Base-by-base conservation (phyloP, 2,797 vertebrate species). In the Darevskia nairensis region DNA sequence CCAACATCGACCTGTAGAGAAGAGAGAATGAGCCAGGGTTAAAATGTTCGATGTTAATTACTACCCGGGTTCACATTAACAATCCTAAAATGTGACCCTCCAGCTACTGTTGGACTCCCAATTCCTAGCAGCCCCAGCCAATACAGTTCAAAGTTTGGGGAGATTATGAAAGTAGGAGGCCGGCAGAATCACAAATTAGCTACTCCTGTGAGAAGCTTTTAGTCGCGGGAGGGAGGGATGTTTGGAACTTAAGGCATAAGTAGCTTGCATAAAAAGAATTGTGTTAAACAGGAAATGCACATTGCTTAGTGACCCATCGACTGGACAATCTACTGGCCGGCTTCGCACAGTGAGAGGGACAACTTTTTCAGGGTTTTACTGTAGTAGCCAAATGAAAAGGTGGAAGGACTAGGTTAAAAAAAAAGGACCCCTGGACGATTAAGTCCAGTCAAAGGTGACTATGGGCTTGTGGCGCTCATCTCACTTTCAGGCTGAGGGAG, bases 1-100 rank as follows among this genome's bases (percentile, higher is more conserved):
- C 69, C 75, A 90, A 17, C 1, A 32, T 91, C 82, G 35, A 94
- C 93, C 94, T 95, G 55, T 78, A 90, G 85, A 39, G 1, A 81
- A 93, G 66, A 92, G 81, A 15, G 72, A 75, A 0, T 0, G 2
- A 25, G 13, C 15, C 82, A 32, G 8, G 44, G 8, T 27, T 27
- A 8, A 84, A 50, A 55, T 27, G 23, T 19, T 8, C n/a, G 1
- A 55, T 23, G 44, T n/a, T 50, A n/a, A 46, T 27, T 15, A 44
- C 32, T 75, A 3, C 72, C 21, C 72, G 11, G 13, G 29, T 78
- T 17, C 76, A 78, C 76, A 27, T 44, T 78, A 78, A 78, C 44
- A 78, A 46, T 17, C 71, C 15, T 72, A 72, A 32, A 19, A 35
- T 74, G 32, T 74, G 8, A 0, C 13, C 32, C 15, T 74, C 69